Percentiles rank a stretch among this genome's conserved stretches.
phyloP scores from a whole-genome alignment of 2,797 vertebrate species.

The Enteromius treurensis region DNA sequence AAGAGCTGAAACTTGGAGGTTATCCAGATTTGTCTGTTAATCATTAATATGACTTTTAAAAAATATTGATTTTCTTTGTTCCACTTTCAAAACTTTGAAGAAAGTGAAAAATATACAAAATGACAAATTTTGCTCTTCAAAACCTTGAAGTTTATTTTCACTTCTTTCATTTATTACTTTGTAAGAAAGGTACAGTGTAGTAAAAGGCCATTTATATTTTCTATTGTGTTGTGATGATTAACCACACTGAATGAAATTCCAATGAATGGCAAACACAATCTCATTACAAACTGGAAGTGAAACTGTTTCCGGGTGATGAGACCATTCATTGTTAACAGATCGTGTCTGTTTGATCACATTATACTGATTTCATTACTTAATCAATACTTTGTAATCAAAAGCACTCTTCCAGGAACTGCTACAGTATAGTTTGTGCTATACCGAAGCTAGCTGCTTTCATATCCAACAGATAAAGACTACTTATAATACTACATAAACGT shows the following conservation, averaged over 20 bases:
- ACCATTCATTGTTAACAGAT: constrained; percentile 20
- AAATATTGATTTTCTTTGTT: constrained; percentile 56
- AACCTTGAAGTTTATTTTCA: background rate
- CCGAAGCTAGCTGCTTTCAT: background rate
- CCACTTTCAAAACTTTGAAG: background rate
- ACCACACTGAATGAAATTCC: background rate
- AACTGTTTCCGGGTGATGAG: background rate
- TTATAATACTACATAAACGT: background rate
- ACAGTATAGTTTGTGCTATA: background rate
- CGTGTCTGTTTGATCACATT: constrained; percentile 55
- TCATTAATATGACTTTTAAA: constrained; percentile 59
- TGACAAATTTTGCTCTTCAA: background rate
- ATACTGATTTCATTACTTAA: constrained; percentile 53
- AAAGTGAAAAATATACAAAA: background rate
- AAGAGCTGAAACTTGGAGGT: constrained; percentile 30
- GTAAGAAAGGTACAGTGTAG: background rate
- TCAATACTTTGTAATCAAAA: constrained; percentile 29
- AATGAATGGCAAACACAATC: background rate
- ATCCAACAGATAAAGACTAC: background rate
- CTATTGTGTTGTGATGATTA: background rate
- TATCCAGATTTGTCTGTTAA: constrained; percentile 52
- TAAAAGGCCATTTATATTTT: background rate
- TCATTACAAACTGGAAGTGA: constrained; percentile 1
- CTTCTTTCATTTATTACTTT: background rate
- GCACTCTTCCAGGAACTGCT: background rate